Conservation (phyloP, 2,888 invertebrate species). For the Synanthedon vespiformis region DNA sequence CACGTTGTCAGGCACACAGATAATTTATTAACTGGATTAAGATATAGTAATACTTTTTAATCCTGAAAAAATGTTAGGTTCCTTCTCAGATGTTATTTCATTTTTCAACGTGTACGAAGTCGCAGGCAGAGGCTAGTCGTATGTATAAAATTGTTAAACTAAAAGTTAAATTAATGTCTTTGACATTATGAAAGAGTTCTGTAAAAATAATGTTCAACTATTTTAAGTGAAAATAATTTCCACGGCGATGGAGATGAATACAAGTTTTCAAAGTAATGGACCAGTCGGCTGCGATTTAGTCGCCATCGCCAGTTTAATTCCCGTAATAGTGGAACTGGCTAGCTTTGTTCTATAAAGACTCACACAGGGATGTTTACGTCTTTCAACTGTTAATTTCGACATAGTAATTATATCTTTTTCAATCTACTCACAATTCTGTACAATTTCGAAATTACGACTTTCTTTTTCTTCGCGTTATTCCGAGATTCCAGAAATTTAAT, state of each 20-base stretch:
- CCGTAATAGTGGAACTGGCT: background rate
- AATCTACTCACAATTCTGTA: background rate
- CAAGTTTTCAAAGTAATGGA: background rate
- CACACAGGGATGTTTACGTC: background rate
- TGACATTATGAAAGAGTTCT: no score
- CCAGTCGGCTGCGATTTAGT: background rate
- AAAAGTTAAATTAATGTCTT: no score
- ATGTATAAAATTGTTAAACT: no score
- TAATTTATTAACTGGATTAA: no score
- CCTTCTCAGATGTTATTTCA: no score
- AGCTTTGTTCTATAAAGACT: background rate
- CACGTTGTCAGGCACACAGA: no score
- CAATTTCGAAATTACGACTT: background rate
- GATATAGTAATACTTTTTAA: no score
- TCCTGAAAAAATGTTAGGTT: no score
- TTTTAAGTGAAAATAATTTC: background rate
- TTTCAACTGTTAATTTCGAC: background rate
- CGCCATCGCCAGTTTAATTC: background rate
- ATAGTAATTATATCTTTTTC: background rate
- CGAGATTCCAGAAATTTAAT: slow-evolving; percentile 24
- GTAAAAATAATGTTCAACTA: background rate
- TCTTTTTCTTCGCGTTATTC: slow-evolving; percentile 4
- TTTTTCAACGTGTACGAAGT: no score
- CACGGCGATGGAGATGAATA: background rate
- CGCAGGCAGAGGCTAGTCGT: no score